Evolutionary conservation across 1,140 invertebrate species (phyloP).

Genomic region (Acromyrmex charruanus): DNA sequence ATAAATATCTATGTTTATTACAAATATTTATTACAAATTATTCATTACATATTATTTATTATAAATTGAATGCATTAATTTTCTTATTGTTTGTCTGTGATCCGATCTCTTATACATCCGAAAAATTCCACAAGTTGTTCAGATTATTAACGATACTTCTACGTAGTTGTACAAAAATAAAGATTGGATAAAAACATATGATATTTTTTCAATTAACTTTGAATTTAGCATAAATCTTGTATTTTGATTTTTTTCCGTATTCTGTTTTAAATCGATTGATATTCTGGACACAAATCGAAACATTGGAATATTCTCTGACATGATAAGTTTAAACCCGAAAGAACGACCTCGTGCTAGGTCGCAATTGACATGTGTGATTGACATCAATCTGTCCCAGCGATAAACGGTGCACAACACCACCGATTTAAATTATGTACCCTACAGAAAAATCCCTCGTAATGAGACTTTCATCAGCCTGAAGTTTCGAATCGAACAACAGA

Average conservation of each 20-base stretch:
- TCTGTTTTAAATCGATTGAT: conserved; percentile 17
- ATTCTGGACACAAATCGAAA: conserved; percentile 14
- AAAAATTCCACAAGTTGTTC: neutral
- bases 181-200: neutral
- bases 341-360: conserved; percentile 55
- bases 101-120: neutral
- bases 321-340: conserved; percentile 30
- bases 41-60: neutral
- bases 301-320: conserved; percentile 16
- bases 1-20: neutral
- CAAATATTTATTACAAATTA: too few species aligned
- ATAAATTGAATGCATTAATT: neutral
- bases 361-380: neutral
- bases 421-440: conserved; percentile 22
- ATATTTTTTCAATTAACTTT: neutral
- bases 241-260: neutral
- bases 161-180: neutral
- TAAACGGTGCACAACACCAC: conserved; percentile 58
- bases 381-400: conserved; percentile 16
- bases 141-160: neutral
- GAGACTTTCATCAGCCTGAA: neutral
- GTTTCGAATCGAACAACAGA: conserved; percentile 21
- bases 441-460: conserved; percentile 27
- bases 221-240: neutral
- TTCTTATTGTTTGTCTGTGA: neutral